Evolutionary conservation across 2,797 vertebrate species (phyloP), one percentile per base, ranked within the genome.

Genomic region (Lutjanus argentimaculatus): DNA sequence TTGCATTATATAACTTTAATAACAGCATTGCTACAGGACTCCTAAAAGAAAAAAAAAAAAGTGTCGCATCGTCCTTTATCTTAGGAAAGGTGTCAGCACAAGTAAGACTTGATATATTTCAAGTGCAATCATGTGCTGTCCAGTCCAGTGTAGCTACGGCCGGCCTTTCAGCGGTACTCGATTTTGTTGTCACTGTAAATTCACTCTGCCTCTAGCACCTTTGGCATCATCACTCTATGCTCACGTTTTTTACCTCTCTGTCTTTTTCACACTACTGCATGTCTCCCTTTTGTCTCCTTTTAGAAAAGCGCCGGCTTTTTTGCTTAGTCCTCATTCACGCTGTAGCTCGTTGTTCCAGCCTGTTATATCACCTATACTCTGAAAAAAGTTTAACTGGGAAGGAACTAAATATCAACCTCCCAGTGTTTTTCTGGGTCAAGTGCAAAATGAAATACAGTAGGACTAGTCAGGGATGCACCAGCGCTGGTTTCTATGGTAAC

Each of bases 401-500:
- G 74, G 72, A 79, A 83, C 86, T 59, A 84, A 91, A 89, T 83
- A 77, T 89, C 88, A 85, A 90, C 90, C 89, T 87, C 87, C 77
- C 66, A 67, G 57, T 88, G 81, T 88, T 90, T 94, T 95, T 95
- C 91, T 95, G 93, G 94, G 95, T 96, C 95, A 95, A 95, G 93
- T 93, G 94, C 93, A 93, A 93, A 93, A 91, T 91, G 90, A 88
- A 90, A 94, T 92, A 92, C 93, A 91, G 92, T 87, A 89, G 85
- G 89, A 92, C 93, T 88, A 90, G 93, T 91, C 89, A 85, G 85
- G 87, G 91, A 93, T 93, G 88, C 85, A 89, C 91, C 87, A 77
- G 89, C 30, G 70, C 85, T 87, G 89, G 94, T 95, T 95, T 91
- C 95, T 94, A 96, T 95, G 91, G 94, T 92, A 94, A 96, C 94